Percentiles rank a stretch among this genome's conserved stretches.
Evolutionary conservation across 2,888 invertebrate species (phyloP).

Genomic region (Ganaspis brasiliensis): DNA sequence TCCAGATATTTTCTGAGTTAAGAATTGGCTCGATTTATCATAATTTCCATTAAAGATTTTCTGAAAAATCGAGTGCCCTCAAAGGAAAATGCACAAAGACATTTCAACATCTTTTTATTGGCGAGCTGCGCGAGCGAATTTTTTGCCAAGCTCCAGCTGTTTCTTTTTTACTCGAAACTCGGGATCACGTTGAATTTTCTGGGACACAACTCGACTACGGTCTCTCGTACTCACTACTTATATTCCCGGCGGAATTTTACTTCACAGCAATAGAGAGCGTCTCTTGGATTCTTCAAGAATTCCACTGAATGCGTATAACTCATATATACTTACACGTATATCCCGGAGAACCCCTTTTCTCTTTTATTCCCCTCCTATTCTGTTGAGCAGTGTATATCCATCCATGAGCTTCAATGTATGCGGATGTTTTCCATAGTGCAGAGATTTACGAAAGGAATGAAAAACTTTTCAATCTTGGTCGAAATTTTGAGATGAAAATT

Average conservation of each 20-base stretch:
- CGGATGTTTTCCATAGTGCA: neutral
- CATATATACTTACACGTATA: neutral
- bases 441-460: neutral
- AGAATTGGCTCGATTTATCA: too few relatives aligned
- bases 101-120: slow-evolving; percentile 37
- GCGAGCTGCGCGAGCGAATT: neutral
- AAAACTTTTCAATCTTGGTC: slow-evolving; percentile 45
- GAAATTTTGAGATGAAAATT: slow-evolving; percentile 71
- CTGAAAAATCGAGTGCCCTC: slow-evolving; percentile 17
- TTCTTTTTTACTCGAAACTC: slow-evolving; percentile 33
- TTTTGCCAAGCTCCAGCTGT: slow-evolving; percentile 32
- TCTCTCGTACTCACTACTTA: slow-evolving; percentile 22
- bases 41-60: too few relatives aligned
- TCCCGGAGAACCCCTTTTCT: neutral
- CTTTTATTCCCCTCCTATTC: slow-evolving; percentile 1
- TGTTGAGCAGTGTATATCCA: neutral
- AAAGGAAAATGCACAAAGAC: slow-evolving; percentile 40
- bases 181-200: slow-evolving; percentile 30
- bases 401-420: neutral
- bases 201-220: slow-evolving; percentile 2
- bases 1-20: too few relatives aligned
- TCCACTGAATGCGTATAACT: slow-evolving; percentile 34
- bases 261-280: slow-evolving; percentile 28
- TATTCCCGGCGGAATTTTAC: slow-evolving; percentile 20
- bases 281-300: slow-evolving; percentile 29